Conservation (phyloP, 2,113 vertebrate genomes). For the Sander lucioperca region DNA sequence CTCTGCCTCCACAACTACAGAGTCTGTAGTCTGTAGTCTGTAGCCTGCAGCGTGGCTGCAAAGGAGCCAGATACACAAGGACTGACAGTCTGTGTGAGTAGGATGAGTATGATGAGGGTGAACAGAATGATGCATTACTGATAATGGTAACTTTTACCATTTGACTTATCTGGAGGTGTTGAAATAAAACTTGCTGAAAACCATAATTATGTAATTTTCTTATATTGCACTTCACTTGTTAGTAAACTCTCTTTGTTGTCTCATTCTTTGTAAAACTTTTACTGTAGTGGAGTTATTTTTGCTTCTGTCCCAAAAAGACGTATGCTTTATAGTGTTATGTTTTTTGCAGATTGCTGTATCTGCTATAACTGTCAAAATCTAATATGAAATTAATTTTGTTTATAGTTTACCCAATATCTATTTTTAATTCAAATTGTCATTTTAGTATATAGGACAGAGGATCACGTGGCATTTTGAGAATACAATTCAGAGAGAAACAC, state of each 20-base stretch:
- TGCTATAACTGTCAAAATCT: background rate
- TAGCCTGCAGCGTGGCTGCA: constrained; percentile 47
- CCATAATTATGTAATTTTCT: background rate
- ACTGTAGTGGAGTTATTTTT: background rate
- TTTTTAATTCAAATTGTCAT: background rate
- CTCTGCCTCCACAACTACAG: constrained; percentile 43
- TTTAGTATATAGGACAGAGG: too few relatives aligned
- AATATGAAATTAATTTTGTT: background rate
- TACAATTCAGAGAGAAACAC: background rate
- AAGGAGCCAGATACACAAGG: constrained; percentile 42
- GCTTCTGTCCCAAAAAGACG: background rate
- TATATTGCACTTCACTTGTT: background rate
- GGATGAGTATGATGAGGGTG: constrained; percentile 30
- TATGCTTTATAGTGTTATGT: background rate
- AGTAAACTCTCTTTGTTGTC: background rate
- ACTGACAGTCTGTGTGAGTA: constrained; percentile 54
- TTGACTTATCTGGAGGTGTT: constrained; percentile 29
- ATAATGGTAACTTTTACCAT: constrained; percentile 15
- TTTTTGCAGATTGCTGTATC: background rate
- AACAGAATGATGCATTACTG: constrained; percentile 41
- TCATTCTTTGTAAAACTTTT: background rate
- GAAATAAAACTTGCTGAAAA: constrained; percentile 18
- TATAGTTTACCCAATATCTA: background rate
- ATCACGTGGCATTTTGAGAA: background rate
- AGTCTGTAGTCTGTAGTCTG: constrained; percentile 35